These are phyloP conservation scores for Limnephilus marmoratus DNA, from an alignment of 2,888 invertebrate species.

Conservation along the genomic window DNA sequence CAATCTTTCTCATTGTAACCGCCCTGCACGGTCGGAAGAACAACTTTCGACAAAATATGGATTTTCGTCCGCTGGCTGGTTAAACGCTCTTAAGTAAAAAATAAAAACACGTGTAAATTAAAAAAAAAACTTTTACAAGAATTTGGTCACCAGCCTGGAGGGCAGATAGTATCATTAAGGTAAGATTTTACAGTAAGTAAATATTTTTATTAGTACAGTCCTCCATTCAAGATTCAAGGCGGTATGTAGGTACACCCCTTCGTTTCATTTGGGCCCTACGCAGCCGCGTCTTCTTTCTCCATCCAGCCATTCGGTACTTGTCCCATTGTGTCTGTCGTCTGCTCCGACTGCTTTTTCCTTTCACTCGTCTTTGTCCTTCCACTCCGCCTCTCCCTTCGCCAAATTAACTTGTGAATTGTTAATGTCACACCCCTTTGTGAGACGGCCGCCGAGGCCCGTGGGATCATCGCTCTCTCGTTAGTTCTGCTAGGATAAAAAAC, in stretches of 20 bases:
- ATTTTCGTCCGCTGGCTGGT: no score
- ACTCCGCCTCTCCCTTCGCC: conserved; percentile 44
- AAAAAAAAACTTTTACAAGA: no score
- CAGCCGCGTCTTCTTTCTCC: conserved; percentile 25
- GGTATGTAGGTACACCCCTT: background rate
- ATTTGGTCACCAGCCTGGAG: no score
- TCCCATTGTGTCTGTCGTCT: conserved; percentile 53
- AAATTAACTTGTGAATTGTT: conserved; percentile 61
- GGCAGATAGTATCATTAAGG: no score
- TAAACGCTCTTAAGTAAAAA: no score
- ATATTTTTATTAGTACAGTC: background rate
- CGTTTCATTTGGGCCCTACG: background rate
- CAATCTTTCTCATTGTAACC: no score
- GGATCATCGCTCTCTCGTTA: conserved; percentile 36
- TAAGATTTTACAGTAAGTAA: background rate
- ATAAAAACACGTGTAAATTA: no score
- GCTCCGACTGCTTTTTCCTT: conserved; percentile 10
- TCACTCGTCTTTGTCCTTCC: conserved; percentile 40
- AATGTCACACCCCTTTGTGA: conserved; percentile 56
- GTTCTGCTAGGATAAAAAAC: conserved; percentile 4
- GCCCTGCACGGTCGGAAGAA: no score
- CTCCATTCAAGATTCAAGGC: background rate
- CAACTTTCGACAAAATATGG: no score
- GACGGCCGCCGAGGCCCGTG: conserved; percentile 26
- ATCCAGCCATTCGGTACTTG: conserved; percentile 27